Percentiles rank a stretch among this genome's conserved stretches.
Evolutionary conservation across 2,113 vertebrate species (phyloP).

Genomic region (Orientallactaga bullata): DNA sequence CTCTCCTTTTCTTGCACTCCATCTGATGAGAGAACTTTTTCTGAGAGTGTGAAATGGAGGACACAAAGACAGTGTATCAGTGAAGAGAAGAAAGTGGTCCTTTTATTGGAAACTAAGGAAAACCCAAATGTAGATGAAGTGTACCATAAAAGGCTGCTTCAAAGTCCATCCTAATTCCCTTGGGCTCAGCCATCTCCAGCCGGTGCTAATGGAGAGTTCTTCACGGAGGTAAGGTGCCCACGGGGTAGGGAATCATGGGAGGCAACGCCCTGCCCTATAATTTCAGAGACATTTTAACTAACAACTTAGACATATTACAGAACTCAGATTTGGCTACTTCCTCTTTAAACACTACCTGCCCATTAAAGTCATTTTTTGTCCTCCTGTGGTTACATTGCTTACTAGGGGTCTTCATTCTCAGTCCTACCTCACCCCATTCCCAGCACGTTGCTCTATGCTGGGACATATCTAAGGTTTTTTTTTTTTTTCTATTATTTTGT

Average conservation of each 20-base stretch:
- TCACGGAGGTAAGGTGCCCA: conserved; percentile 72
- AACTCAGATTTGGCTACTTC: conserved; percentile 2
- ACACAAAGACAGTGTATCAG: conserved; percentile 81
- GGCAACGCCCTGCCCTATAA: not conserved
- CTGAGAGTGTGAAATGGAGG: conserved; percentile 77
- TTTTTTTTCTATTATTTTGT: conserved; percentile 48
- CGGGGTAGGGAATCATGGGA: not conserved
- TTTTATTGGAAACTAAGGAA: conserved; percentile 85
- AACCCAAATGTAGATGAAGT: conserved; percentile 84
- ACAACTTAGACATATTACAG: conserved; percentile 21
- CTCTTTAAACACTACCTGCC: conserved; percentile 47
- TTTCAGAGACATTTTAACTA: conserved; percentile 38
- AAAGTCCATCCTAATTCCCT: conserved; percentile 83
- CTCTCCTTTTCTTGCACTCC: conserved; percentile 45
- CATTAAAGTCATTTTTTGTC: not conserved
- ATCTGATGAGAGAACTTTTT: conserved; percentile 78
- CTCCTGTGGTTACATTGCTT: not conserved
- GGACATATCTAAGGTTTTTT: conserved; percentile 46
- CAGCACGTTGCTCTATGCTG: conserved; percentile 11
- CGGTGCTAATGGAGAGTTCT: conserved; percentile 83
- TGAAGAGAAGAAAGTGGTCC: conserved; percentile 84
- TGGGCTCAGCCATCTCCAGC: conserved; percentile 77
- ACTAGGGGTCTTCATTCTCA: not conserved
- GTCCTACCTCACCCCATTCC: not conserved
- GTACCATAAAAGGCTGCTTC: conserved; percentile 82